Evolutionary conservation across 1,140 invertebrate species (phyloP), one percentile per base, ranked within the genome.

Genomic region (Formica exsecta): DNA sequence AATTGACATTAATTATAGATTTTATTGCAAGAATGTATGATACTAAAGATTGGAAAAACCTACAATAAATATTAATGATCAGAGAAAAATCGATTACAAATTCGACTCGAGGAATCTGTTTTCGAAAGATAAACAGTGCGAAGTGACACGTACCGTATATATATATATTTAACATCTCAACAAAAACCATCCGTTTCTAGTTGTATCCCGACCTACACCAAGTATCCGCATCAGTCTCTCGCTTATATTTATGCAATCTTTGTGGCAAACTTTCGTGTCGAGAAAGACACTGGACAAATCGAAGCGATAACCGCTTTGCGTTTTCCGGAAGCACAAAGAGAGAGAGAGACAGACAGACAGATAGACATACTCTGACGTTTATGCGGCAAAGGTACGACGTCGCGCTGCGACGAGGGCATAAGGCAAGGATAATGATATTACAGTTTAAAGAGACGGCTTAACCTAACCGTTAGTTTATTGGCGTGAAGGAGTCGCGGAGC

Each of bases 381-480:
- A 22, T 9, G 36, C 76, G 76, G 61, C 54, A 83, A 80, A 73
- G 65, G 48, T 71, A 51, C 57, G 41, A 66, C 70, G 59, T 25
- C 80, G 36, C 54, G 64, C 54, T 48, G 44, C 54, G 51, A 38
- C 66, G 83, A 90, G 89, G 85, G 88, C 86, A 88, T 61, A 86
- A 90, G 92, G 92, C 87, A 92, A 91, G 91, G 92, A 94, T 93
- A 94, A 94, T 93, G 92, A 93, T 90, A 94, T 94, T 93, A 93
- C 93, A 90, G 93, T 91, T 93, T 93, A 92, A 93, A 94, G 93
- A 93, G 92, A 91, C 91, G 79, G 68, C 92, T 93, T 92, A 93
- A 93, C 93, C 90, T 93, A 93, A 94, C 92, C 93, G 93, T 94
- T 94, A 93, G 93, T 94, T 94, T 94, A 94, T 94, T 94, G 93